These are phyloP conservation scores for Episyrphus balteatus DNA, from an alignment of 1,140 invertebrate genomes.

Conservation along the genomic window DNA sequence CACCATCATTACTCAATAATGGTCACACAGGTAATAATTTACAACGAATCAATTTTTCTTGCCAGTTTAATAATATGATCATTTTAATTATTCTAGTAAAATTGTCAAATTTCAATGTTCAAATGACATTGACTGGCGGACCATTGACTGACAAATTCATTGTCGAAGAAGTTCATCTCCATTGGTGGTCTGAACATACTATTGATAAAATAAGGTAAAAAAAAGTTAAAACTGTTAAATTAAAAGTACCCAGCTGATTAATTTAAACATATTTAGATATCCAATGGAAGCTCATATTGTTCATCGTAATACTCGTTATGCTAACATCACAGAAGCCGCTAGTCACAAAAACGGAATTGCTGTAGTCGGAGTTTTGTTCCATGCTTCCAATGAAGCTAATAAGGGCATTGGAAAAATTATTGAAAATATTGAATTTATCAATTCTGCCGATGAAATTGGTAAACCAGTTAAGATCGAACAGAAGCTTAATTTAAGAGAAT, in stretches of 20 bases:
- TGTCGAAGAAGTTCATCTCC: slow-evolving; percentile 62
- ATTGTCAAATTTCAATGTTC: slow-evolving; percentile 33
- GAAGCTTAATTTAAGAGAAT: slow-evolving; percentile 34
- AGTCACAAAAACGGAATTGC: slow-evolving; percentile 50
- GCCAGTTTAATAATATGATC: background rate
- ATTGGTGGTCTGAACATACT: slow-evolving; percentile 69
- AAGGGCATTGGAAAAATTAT: slow-evolving; percentile 23
- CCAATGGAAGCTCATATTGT: slow-evolving; percentile 59
- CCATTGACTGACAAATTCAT: slow-evolving; percentile 41
- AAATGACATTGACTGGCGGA: slow-evolving; percentile 40
- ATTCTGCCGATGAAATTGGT: slow-evolving; percentile 38
- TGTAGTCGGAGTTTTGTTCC: slow-evolving; percentile 57
- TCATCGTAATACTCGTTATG: slow-evolving; percentile 50
- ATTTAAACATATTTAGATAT: slow-evolving; percentile 37
- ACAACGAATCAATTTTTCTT: slow-evolving; percentile 1
- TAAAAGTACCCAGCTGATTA: background rate
- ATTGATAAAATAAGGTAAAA: slow-evolving; percentile 38
- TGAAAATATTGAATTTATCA: slow-evolving; percentile 19
- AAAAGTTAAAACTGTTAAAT: background rate
- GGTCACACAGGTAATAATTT: slow-evolving; percentile 42
- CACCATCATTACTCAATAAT: slow-evolving; percentile 38
- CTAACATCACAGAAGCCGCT: slow-evolving; percentile 43
- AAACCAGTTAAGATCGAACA: slow-evolving; percentile 37
- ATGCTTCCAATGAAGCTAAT: slow-evolving; percentile 40
- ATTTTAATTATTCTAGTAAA: slow-evolving; percentile 21